phyloP scores from a whole-genome alignment of 1,140 invertebrate genomes.

The Rhizoglyphus robini region DNA sequence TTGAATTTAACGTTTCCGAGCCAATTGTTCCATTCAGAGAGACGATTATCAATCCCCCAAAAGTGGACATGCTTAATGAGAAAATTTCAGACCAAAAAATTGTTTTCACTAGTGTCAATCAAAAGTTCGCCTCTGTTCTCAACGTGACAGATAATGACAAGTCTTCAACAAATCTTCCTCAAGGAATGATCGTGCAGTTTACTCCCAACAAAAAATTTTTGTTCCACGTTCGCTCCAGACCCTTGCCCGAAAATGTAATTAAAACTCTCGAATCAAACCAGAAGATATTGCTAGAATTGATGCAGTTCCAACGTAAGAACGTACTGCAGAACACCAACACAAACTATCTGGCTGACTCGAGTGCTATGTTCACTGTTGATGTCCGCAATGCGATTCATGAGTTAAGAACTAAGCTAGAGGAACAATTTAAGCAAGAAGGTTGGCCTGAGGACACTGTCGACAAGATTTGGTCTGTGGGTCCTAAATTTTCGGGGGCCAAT shows the following conservation, averaged over 20 bases:
- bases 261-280: conserved; percentile 49
- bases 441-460: conserved; percentile 46
- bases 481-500: conserved; percentile 73
- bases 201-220: conserved; percentile 56
- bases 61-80: conserved; percentile 77
- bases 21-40: conserved; percentile 94
- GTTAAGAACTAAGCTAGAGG: conserved; percentile 50
- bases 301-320: conserved; percentile 30
- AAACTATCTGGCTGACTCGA: conserved; percentile 22
- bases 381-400: conserved; percentile 33
- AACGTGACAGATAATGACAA: neutral
- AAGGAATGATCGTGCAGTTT: conserved; percentile 39
- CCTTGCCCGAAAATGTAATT: conserved; percentile 58
- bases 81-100: conserved; percentile 44
- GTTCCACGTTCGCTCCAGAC: conserved; percentile 60
- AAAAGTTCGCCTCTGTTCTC: neutral
- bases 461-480: conserved; percentile 79
- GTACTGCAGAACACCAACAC: neutral
- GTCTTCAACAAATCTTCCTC: neutral
- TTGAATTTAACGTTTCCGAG: conserved; percentile 74
- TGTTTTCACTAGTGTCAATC: conserved; percentile 33
- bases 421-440: conserved; percentile 45
- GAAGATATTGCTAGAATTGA: conserved; percentile 43
- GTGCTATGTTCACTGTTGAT: conserved; percentile 15
- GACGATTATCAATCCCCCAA: conserved; percentile 69